phyloP scores from a whole-genome alignment of 2,113 vertebrate genomes.

The Hylia prasina region DNA sequence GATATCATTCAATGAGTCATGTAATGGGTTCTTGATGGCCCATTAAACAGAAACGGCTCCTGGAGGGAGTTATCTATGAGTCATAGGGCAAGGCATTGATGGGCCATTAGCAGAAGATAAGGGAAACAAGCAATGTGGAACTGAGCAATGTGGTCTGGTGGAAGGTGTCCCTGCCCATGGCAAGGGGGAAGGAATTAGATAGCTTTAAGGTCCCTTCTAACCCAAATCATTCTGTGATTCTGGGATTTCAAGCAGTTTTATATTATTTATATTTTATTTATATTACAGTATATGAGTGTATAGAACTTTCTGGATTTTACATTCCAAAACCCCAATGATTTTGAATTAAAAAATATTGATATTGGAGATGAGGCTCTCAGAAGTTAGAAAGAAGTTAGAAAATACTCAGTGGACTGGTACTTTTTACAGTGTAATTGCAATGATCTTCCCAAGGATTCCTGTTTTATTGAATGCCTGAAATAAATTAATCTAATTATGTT shows the following conservation, averaged over 20 bases:
- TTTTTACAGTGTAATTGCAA: not conserved
- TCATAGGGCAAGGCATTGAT: too few species aligned
- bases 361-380: not conserved
- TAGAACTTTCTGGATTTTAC: not conserved
- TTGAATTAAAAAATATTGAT: not conserved
- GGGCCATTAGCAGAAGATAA: too few species aligned
- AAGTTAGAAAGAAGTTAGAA: not conserved
- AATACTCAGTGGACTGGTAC: not conserved
- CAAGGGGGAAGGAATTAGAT: not conserved
- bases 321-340: not conserved
- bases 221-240: not conserved
- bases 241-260: not conserved
- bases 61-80: too few species aligned
- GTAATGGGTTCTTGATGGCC: too few species aligned
- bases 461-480: not conserved
- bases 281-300: not conserved
- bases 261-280: not conserved
- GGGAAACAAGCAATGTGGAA: too few species aligned
- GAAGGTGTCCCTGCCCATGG: not conserved
- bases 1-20: too few species aligned
- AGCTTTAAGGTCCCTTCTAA: not conserved
- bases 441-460: not conserved
- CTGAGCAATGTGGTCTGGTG: not conserved
- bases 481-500: not conserved
- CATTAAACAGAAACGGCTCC: too few species aligned